phyloP scores from a whole-genome alignment of 2,888 invertebrate genomes.

The Leucophenga montana region DNA sequence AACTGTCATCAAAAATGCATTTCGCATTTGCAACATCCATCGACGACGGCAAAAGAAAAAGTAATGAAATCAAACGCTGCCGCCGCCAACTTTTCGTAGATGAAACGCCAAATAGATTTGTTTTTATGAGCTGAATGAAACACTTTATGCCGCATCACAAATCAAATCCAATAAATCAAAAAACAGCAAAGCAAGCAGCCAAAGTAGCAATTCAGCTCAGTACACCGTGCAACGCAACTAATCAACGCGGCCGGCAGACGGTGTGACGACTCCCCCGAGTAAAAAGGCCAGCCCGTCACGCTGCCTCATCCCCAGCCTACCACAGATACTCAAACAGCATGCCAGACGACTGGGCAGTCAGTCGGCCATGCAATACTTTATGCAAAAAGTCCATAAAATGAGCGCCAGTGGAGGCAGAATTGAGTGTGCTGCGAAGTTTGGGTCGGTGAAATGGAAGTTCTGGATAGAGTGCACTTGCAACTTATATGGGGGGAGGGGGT shows the following conservation, averaged over 20 bases:
- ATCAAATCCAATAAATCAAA: conserved; percentile 66
- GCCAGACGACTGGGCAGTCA: conserved; percentile 5
- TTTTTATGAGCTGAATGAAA: conserved; percentile 48
- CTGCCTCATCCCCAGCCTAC: not conserved
- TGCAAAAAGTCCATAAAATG: conserved; percentile 43
- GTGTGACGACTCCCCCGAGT: conserved; percentile 31
- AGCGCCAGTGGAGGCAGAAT: not conserved
- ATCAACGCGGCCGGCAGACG: conserved; percentile 50
- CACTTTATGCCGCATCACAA: conserved; percentile 52
- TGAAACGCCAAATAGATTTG: conserved; percentile 50
- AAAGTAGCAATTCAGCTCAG: conserved; percentile 24
- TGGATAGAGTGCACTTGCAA: not conserved
- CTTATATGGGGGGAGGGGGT: not conserved
- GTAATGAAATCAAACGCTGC: not conserved
- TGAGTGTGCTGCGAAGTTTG: not conserved
- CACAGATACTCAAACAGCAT: not conserved
- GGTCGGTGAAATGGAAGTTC: not conserved
- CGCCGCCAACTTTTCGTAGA: not conserved
- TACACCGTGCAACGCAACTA: conserved; percentile 44
- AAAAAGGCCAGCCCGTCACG: not conserved
- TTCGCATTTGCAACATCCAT: conserved; percentile 51
- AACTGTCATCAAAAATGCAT: conserved; percentile 69
- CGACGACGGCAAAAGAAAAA: conserved; percentile 40
- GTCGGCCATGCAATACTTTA: conserved; percentile 49
- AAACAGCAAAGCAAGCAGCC: conserved; percentile 32